A percentile compares a stretch with the other conserved stretches of the same genome.
phyloP scores from a whole-genome alignment of 2,797 vertebrate genomes.

The Anabas testudineus region DNA sequence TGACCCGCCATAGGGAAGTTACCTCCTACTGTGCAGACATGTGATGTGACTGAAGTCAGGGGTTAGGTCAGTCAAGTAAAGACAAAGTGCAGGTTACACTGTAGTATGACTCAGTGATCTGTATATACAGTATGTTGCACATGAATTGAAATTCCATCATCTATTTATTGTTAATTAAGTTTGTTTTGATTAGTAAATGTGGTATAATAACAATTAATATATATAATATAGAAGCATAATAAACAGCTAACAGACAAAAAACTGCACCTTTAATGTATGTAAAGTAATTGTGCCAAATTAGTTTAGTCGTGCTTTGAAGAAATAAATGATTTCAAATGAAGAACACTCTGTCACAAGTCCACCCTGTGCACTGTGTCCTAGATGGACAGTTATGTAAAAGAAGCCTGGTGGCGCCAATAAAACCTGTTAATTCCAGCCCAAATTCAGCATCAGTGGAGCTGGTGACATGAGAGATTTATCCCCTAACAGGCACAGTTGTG shows the following conservation, averaged over 20 bases:
- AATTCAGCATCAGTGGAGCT: background rate
- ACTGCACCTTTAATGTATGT: too few species aligned
- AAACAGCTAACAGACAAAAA: too few species aligned
- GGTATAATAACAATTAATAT: too few species aligned
- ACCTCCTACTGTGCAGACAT: slow-evolving; percentile 12
- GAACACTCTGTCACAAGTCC: background rate
- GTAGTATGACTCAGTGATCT: background rate
- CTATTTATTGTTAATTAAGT: background rate
- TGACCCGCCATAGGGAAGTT: slow-evolving; percentile 9
- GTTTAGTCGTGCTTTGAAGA: too few species aligned
- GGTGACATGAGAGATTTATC: background rate
- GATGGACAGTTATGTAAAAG: background rate
- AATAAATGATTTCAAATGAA: too few species aligned
- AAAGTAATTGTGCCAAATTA: background rate
- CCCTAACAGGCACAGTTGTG: background rate
- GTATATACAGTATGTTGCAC: background rate
- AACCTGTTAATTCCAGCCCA: background rate
- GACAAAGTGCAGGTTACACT: background rate
- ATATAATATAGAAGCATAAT: too few species aligned
- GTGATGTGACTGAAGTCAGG: slow-evolving; percentile 16
- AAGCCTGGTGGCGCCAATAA: background rate
- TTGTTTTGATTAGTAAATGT: too few species aligned
- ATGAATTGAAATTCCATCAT: slow-evolving; percentile 6
- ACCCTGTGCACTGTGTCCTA: background rate
- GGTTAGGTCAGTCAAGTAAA: slow-evolving; percentile 1